A percentile compares a stretch with the other conserved stretches of the same genome.
Conservation (phyloP, 2,888 invertebrate genomes). For the Heliconius erato region DNA sequence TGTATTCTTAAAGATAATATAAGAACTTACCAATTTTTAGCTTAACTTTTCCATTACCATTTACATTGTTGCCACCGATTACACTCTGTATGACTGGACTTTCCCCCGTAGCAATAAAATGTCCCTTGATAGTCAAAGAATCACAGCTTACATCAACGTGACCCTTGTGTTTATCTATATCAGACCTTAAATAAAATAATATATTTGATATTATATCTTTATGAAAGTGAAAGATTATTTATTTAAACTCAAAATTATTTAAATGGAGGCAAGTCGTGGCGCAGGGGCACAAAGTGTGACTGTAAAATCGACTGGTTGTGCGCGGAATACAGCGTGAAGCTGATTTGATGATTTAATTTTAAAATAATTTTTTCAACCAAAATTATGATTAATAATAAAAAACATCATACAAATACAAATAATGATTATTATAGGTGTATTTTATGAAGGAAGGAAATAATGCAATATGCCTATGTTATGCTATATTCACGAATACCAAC, state of each 20-base stretch:
- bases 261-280: no score
- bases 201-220: neutral
- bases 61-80: constrained; percentile 8
- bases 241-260: no score
- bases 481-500: neutral
- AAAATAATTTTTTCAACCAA: no score
- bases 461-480: neutral
- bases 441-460: no score
- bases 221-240: no score
- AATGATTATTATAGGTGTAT: no score
- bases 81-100: constrained; percentile 25
- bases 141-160: constrained; percentile 27
- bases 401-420: no score
- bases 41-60: constrained; percentile 32
- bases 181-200: constrained; percentile 26
- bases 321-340: no score
- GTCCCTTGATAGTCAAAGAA: constrained; percentile 32
- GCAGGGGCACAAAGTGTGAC: no score
- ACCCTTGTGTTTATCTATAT: constrained; percentile 21
- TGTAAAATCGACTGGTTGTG: no score
- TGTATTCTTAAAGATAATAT: neutral
- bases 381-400: no score
- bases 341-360: no score
- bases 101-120: constrained; percentile 14
- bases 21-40: constrained; percentile 30